Evolutionary conservation across 2,888 invertebrate genomes (phyloP).

Genomic region (Dilophus febrilis): DNA sequence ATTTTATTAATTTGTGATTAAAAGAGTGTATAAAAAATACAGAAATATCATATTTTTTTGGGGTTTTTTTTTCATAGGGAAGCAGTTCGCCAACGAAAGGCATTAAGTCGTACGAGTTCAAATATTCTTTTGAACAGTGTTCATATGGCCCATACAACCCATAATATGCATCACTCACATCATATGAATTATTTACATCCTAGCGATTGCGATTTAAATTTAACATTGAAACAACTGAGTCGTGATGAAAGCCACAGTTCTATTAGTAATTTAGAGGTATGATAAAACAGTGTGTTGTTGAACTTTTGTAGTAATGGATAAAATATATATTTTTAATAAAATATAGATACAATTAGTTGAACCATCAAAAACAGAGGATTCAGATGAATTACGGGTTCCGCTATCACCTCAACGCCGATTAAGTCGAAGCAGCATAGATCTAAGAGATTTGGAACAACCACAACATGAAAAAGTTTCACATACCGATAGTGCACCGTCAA

Average conservation of each 20-base stretch:
- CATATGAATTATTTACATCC: conserved; percentile 40
- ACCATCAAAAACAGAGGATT: conserved; percentile 1
- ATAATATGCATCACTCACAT: conserved; percentile 44
- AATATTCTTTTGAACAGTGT: conserved; percentile 73
- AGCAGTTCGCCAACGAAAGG: conserved; percentile 66
- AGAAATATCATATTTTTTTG: no score
- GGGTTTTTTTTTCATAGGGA: no score
- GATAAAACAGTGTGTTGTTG: conserved; percentile 7
- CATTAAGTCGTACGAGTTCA: conserved; percentile 67
- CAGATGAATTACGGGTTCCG: conserved; percentile 28
- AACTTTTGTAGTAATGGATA: no score
- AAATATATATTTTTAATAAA: no score
- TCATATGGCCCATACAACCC: conserved; percentile 62
- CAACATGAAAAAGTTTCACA: conserved; percentile 30
- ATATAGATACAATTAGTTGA: neutral
- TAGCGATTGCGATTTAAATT: conserved; percentile 36
- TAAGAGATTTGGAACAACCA: conserved; percentile 27
- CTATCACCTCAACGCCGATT: conserved; percentile 29
- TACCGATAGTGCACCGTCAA: conserved; percentile 30
- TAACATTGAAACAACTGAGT: conserved; percentile 21
- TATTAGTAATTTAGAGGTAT: conserved; percentile 30
- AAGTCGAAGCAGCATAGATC: conserved; percentile 30
- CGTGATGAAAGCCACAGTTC: conserved; percentile 28
- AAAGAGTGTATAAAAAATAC: no score
- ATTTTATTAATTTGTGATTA: no score